These are phyloP conservation scores for Pluvialis apricaria DNA, from an alignment of 2,113 vertebrate genomes.

Conservation along the genomic window DNA sequence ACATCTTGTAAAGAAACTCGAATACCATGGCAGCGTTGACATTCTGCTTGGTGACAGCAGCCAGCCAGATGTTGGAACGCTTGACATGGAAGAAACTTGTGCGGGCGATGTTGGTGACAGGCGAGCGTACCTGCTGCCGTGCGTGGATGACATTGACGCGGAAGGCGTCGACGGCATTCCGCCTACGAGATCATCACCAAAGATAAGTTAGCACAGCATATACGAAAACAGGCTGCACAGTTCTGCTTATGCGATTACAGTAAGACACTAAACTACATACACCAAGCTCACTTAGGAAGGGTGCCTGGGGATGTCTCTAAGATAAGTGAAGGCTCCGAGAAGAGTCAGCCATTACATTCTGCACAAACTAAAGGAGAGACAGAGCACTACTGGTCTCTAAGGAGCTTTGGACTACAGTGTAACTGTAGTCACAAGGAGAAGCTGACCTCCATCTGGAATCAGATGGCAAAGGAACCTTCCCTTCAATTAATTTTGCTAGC, in stretches of 20 bases:
- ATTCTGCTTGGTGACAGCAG: conserved; percentile 99
- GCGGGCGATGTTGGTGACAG: conserved; percentile 98
- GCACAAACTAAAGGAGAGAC: background rate
- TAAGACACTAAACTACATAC: background rate
- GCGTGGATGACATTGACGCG: conserved; percentile 99
- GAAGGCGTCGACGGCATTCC: conserved; percentile 97
- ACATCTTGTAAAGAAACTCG: conserved; percentile 99
- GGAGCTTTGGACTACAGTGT: background rate
- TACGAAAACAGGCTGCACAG: background rate
- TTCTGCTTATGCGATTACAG: background rate
- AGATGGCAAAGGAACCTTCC: background rate
- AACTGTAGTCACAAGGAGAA: background rate
- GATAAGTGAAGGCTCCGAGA: background rate
- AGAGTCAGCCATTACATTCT: background rate
- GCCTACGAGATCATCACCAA: conserved; percentile 70
- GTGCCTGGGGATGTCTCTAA: background rate
- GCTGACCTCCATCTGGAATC: background rate
- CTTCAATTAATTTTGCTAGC: background rate
- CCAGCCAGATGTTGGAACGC: conserved; percentile 99
- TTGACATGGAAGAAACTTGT: conserved; percentile 99
- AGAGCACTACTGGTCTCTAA: background rate
- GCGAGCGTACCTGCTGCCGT: conserved; percentile 97
- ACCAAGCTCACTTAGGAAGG: background rate
- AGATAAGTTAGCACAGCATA: fast-evolving
- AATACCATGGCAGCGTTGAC: conserved; percentile 99